Conservation (phyloP, 1,140 invertebrate genomes). For the Drosophila santomea region DNA sequence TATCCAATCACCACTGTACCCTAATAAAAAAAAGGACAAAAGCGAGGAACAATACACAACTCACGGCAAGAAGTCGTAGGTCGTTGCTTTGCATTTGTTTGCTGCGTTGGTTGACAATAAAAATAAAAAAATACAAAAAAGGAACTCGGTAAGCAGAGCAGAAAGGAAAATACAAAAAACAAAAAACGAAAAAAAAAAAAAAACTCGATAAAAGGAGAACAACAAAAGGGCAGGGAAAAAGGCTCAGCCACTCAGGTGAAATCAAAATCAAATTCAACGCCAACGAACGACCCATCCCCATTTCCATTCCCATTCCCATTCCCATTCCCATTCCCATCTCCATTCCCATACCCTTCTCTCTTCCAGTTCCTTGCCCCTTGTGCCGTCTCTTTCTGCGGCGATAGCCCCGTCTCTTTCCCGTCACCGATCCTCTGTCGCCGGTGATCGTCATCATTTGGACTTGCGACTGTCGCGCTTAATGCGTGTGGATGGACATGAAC, state of each 20-base stretch:
- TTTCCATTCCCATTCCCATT: no score
- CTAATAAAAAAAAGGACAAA: constrained; percentile 20
- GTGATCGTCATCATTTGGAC: constrained; percentile 75
- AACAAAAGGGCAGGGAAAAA: constrained; percentile 28
- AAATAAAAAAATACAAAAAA: constrained; percentile 21
- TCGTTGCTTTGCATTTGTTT: constrained; percentile 60
- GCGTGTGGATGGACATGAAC: constrained; percentile 81
- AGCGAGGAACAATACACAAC: constrained; percentile 1
- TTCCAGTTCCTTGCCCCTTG: constrained; percentile 20
- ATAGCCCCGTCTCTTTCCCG: constrained; percentile 10
- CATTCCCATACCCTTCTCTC: background rate
- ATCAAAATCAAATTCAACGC: constrained; percentile 84
- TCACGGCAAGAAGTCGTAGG: constrained; percentile 63
- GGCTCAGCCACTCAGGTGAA: constrained; percentile 75
- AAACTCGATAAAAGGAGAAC: constrained; percentile 6
- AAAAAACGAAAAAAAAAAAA: background rate
- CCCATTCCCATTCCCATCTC: background rate
- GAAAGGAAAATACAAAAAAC: background rate
- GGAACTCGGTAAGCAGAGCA: constrained; percentile 23
- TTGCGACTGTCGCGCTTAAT: constrained; percentile 82
- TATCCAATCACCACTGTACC: constrained; percentile 1
- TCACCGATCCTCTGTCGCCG: constrained; percentile 12
- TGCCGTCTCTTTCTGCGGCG: constrained; percentile 11
- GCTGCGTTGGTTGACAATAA: constrained; percentile 67
- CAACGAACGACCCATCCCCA: constrained; percentile 32